These are phyloP conservation scores for Tachysurus fulvidraco DNA, from an alignment of 2,113 vertebrate species.

Conservation along the genomic window DNA sequence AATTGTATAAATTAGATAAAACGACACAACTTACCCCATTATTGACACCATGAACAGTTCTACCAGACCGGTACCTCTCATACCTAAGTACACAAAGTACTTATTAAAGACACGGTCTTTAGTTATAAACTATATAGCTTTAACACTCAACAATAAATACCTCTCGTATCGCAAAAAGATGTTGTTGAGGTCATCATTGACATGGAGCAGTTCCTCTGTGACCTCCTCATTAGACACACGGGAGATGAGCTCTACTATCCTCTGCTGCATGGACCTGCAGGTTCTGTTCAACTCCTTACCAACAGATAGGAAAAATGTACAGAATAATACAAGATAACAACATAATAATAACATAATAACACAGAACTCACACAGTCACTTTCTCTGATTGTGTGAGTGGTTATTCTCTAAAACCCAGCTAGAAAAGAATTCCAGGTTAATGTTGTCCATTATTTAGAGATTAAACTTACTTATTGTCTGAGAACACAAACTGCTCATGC, in stretches of 20 bases:
- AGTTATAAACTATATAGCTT: background rate
- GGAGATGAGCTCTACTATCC: constrained; percentile 94
- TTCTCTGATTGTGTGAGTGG: background rate
- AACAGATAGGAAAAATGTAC: constrained; percentile 3
- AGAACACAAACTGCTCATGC: background rate
- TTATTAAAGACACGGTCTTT: background rate
- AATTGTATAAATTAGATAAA: background rate
- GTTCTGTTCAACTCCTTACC: constrained; percentile 92
- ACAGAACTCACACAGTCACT: background rate
- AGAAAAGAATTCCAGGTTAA: background rate
- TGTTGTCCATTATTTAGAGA: background rate
- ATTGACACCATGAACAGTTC: constrained; percentile 82
- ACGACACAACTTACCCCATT: constrained; percentile 85
- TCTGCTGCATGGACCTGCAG: constrained; percentile 94
- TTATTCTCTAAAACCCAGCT: background rate
- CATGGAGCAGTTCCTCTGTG: constrained; percentile 92
- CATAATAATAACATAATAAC: too few species aligned
- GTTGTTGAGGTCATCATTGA: constrained; percentile 97
- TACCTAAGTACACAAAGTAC: constrained; percentile 74
- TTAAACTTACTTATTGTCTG: background rate
- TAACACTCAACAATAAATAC: constrained; percentile 59
- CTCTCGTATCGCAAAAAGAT: constrained; percentile 94
- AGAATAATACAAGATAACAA: background rate
- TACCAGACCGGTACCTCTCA: constrained; percentile 87
- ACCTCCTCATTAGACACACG: constrained; percentile 93